These are phyloP conservation scores for Habroteleia sp. DNA, from an alignment of 2,888 invertebrate genomes.

Conservation along the genomic window DNA sequence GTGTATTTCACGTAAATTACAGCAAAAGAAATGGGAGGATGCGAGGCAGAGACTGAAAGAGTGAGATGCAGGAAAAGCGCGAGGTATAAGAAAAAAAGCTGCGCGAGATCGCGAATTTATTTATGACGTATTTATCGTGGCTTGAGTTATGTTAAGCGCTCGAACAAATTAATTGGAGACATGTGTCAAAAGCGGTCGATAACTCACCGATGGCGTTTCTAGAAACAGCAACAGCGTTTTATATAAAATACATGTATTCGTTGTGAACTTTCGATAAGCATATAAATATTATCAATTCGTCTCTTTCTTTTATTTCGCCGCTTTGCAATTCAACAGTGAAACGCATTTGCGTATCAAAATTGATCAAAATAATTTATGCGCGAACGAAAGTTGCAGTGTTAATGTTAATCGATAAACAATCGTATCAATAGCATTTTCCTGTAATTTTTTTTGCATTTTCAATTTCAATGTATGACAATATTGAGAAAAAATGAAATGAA, in stretches of 20 bases:
- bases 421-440: too few species aligned
- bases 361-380: too few species aligned
- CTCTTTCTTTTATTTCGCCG: slow-evolving; percentile 4
- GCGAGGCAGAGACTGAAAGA: slow-evolving; percentile 39
- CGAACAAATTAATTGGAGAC: slow-evolving; percentile 74
- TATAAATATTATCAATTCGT: slow-evolving; percentile 45
- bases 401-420: too few species aligned
- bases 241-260: slow-evolving; percentile 26
- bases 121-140: slow-evolving; percentile 67
- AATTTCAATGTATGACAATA: too few species aligned
- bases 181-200: slow-evolving; percentile 70
- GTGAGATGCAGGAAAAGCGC: slow-evolving; percentile 25
- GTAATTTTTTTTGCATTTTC: too few species aligned
- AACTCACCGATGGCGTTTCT: slow-evolving; percentile 60
- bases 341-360: slow-evolving; percentile 32
- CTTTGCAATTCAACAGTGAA: slow-evolving; percentile 17
- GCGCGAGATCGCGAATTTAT: slow-evolving; percentile 61
- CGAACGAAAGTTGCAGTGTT: too few species aligned
- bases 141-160: slow-evolving; percentile 69
- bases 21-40: slow-evolving; percentile 43
- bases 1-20: slow-evolving; percentile 63
- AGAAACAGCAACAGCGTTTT: slow-evolving; percentile 43
- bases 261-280: slow-evolving; percentile 42
- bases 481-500: too few species aligned
- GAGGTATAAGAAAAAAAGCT: slow-evolving; percentile 43